Evolutionary conservation across 2,888 invertebrate genomes (phyloP).

Genomic region (Aspidapion aeneum): DNA sequence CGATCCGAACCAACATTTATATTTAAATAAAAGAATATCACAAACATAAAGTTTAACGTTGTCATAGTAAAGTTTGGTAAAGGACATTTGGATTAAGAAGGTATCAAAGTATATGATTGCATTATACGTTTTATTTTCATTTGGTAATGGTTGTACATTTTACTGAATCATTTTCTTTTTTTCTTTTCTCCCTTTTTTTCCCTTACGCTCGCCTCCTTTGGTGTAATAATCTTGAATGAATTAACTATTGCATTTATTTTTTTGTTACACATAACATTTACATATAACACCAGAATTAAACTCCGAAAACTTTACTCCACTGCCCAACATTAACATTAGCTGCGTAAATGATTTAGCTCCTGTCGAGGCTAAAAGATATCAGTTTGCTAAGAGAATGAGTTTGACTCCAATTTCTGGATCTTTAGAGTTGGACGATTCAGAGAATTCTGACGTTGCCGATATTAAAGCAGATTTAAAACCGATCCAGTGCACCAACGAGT

Average conservation of each 20-base stretch:
- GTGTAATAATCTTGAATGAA: conserved; percentile 8
- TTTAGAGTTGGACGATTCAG: conserved; percentile 37
- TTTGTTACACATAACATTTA: conserved; percentile 7
- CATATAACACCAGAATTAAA: neutral
- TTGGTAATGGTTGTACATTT: conserved; percentile 31
- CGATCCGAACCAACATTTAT: too few relatives aligned
- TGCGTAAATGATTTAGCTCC: neutral
- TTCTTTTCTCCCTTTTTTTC: conserved; percentile 34
- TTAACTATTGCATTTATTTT: conserved; percentile 20
- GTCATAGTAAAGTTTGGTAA: too few relatives aligned
- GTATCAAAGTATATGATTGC: too few relatives aligned
- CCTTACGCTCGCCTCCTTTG: conserved; percentile 25
- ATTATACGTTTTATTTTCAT: conserved; percentile 3
- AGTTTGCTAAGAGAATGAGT: conserved; percentile 19
- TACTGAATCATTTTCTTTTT: conserved; percentile 36
- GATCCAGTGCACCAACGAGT: conserved; percentile 65
- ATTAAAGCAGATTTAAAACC: conserved; percentile 32
- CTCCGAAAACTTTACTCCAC: neutral
- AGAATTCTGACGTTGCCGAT: conserved; percentile 14
- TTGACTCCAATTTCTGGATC: conserved; percentile 45
- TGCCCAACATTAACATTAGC: neutral
- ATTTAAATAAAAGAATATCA: too few relatives aligned
- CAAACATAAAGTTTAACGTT: too few relatives aligned
- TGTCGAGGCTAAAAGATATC: neutral
- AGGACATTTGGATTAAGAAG: too few relatives aligned